Conservation (phyloP, 2,797 vertebrate species). For the Nothura maculosa region DNA sequence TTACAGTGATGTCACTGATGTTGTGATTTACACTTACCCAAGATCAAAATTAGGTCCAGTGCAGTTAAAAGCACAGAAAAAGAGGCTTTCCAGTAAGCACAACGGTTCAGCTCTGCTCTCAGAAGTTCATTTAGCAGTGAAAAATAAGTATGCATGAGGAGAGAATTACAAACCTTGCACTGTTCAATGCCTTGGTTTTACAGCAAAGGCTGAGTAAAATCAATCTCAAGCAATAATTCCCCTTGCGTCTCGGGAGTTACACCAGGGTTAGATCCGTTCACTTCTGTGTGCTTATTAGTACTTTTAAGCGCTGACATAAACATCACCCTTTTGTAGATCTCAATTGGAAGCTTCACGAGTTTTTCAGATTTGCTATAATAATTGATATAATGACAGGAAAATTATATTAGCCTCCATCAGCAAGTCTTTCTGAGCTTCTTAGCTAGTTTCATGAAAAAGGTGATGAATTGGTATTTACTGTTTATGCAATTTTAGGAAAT, state of each 20-base stretch:
- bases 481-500: background rate
- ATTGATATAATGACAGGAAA: too few relatives aligned
- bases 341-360: background rate
- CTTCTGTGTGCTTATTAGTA: background rate
- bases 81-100: background rate
- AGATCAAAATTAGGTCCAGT: constrained; percentile 24
- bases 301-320: background rate
- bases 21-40: background rate
- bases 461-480: constrained; percentile 2
- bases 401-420: background rate
- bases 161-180: background rate
- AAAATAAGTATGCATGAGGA: background rate
- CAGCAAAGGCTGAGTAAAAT: background rate
- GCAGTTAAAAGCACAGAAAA: background rate
- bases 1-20: background rate
- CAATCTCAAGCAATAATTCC: too few relatives aligned
- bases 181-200: background rate
- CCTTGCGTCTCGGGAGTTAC: background rate
- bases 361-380: background rate
- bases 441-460: background rate
- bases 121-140: background rate
- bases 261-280: background rate
- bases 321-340: background rate
- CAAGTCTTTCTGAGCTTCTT: constrained; percentile 10
- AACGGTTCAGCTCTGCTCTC: background rate